Conservation (phyloP, 2,113 vertebrate genomes). For the Copsychus sechellarum region DNA sequence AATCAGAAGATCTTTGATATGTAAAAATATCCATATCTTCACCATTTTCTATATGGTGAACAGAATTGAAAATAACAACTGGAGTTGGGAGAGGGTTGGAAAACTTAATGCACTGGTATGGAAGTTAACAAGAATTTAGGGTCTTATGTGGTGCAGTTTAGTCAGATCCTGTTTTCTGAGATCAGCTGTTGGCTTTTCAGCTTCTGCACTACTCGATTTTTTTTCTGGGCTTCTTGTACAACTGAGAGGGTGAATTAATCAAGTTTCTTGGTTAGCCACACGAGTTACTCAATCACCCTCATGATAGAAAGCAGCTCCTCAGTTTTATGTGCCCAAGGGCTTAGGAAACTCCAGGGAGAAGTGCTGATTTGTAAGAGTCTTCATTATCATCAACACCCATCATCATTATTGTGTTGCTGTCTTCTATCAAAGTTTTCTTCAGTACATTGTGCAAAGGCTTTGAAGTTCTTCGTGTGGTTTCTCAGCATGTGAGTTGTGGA, state of each 20-base stretch:
- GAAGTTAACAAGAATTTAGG: background rate
- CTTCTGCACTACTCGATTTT: background rate
- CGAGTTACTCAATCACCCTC: background rate
- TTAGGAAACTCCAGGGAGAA: background rate
- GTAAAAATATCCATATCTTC: background rate
- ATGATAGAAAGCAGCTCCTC: background rate
- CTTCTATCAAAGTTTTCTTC: background rate
- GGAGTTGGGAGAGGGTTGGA: background rate
- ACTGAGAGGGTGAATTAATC: background rate
- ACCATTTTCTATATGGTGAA: background rate
- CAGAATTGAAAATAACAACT: background rate
- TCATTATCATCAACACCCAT: background rate
- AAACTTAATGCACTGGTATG: background rate
- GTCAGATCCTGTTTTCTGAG: background rate
- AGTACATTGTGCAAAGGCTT: background rate
- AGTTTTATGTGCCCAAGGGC: background rate
- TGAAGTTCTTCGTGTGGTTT: background rate
- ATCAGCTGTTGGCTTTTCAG: background rate
- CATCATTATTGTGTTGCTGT: background rate
- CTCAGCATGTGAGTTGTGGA: background rate
- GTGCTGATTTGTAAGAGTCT: background rate
- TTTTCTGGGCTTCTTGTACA: background rate
- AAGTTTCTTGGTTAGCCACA: background rate
- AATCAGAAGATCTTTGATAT: background rate
- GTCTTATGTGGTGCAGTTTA: background rate